Conservation (phyloP, 2,888 invertebrate species). For the Hecatera dysodea region DNA sequence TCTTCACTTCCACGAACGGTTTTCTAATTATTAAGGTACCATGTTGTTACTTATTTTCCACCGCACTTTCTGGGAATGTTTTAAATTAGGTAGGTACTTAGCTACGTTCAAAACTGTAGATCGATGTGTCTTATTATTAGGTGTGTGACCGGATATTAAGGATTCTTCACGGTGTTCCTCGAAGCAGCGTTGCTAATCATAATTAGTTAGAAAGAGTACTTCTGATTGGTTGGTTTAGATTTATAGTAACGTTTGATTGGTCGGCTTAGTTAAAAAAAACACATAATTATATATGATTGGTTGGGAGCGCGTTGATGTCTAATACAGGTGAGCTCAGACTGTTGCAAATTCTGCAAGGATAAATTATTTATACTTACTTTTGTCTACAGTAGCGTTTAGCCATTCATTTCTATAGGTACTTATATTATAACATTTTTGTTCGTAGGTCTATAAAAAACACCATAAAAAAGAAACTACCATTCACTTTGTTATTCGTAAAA, state of each 20-base stretch:
- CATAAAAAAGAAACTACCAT: not conserved
- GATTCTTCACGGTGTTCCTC: slow-evolving; percentile 57
- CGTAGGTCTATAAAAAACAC: not conserved
- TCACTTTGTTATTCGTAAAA: not conserved
- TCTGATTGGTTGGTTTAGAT: slow-evolving; percentile 19
- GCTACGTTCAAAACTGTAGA: slow-evolving; percentile 21
- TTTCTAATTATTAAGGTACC: slow-evolving; percentile 26
- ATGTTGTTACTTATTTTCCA: slow-evolving; percentile 14
- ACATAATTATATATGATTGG: slow-evolving; percentile 11
- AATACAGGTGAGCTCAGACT: slow-evolving; percentile 26
- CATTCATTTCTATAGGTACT: not conserved
- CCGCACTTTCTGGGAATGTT: slow-evolving; percentile 8
- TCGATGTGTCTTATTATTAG: slow-evolving; percentile 49
- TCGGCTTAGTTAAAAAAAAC: not conserved
- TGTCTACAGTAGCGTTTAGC: not conserved
- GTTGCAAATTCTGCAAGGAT: slow-evolving; percentile 23
- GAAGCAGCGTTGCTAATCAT: slow-evolving; percentile 55
- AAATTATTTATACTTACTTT: not conserved
- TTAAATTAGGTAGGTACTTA: slow-evolving; percentile 44
- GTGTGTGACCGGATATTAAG: slow-evolving; percentile 47
- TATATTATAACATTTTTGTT: not conserved
- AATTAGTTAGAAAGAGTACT: slow-evolving; percentile 50
- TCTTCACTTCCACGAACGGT: slow-evolving; percentile 8
- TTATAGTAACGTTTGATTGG: slow-evolving; percentile 26
- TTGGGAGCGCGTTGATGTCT: slow-evolving; percentile 51